Evolutionary conservation across 1,140 invertebrate species (phyloP).

Genomic region (Musca vetustissima): DNA sequence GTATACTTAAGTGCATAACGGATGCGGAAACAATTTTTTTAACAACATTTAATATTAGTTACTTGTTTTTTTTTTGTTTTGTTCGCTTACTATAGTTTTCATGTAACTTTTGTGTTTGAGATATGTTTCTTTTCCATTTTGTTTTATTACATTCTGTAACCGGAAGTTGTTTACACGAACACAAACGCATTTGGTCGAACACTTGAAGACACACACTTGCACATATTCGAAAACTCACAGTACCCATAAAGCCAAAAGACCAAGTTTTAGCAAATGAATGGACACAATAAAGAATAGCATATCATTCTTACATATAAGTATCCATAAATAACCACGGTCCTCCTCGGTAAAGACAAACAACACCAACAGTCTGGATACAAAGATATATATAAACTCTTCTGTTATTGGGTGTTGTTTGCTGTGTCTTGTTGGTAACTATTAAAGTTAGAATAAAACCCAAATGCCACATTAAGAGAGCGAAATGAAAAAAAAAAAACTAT

Average conservation of each 20-base stretch:
- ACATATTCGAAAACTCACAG: no score
- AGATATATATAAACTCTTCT: no score
- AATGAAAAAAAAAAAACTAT: no score
- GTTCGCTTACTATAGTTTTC: background rate
- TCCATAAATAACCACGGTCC: background rate
- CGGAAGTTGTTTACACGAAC: slow-evolving; percentile 17
- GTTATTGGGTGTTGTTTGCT: no score
- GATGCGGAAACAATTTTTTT: slow-evolving; percentile 23
- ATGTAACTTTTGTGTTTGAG: background rate
- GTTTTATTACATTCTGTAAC: background rate
- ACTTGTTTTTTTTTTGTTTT: slow-evolving; percentile 14
- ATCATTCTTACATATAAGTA: slow-evolving; percentile 8
- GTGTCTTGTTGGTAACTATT: no score
- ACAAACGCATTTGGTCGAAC: background rate
- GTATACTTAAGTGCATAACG: slow-evolving; percentile 16
- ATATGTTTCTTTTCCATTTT: background rate
- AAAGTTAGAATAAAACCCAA: no score
- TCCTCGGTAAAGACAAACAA: background rate
- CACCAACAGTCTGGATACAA: no score
- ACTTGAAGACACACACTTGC: no score
- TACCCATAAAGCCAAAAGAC: no score
- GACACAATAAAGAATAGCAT: background rate
- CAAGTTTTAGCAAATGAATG: no score
- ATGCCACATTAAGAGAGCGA: no score
- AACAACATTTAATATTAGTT: slow-evolving; percentile 21